Evolutionary conservation across 2,888 invertebrate species (phyloP).

Genomic region (Isotomurus palustris): DNA sequence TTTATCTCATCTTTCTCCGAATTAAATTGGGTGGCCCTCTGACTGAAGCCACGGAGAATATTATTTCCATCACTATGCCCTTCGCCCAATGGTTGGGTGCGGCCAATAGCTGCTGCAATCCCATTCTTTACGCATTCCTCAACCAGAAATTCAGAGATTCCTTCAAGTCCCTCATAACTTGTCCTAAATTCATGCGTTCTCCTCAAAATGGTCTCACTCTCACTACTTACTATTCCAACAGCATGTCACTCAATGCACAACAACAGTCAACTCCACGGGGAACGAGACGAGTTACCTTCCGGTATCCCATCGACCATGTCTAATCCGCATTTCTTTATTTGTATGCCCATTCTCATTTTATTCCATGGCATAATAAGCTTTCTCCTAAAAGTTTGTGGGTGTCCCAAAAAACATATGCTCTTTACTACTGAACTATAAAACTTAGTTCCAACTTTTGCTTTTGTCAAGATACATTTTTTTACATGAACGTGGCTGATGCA

Average conservation of each 20-base stretch:
- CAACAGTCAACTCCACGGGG: not conserved
- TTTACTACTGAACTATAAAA: too few species aligned
- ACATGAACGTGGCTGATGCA: too few species aligned
- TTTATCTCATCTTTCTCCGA: slow-evolving; percentile 81
- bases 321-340: too few species aligned
- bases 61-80: slow-evolving; percentile 71
- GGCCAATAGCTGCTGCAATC: slow-evolving; percentile 91
- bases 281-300: not conserved
- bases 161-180: slow-evolving; percentile 53
- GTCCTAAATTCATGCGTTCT: not conserved
- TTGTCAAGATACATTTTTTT: too few species aligned
- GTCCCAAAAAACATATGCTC: too few species aligned
- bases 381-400: too few species aligned
- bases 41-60: slow-evolving; percentile 62
- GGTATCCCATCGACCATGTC: slow-evolving; percentile 5
- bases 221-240: not conserved
- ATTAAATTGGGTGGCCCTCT: slow-evolving; percentile 70
- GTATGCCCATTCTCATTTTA: too few species aligned
- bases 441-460: too few species aligned
- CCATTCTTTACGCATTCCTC: slow-evolving; percentile 89
- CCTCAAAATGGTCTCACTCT: not conserved
- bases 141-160: slow-evolving; percentile 89
- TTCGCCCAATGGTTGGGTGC: slow-evolving; percentile 88
- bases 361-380: too few species aligned
- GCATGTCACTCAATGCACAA: not conserved